Percentiles rank a stretch among this genome's conserved stretches.
phyloP scores from a whole-genome alignment of 2,113 vertebrate species.

The Gorsachius goisagi region DNA sequence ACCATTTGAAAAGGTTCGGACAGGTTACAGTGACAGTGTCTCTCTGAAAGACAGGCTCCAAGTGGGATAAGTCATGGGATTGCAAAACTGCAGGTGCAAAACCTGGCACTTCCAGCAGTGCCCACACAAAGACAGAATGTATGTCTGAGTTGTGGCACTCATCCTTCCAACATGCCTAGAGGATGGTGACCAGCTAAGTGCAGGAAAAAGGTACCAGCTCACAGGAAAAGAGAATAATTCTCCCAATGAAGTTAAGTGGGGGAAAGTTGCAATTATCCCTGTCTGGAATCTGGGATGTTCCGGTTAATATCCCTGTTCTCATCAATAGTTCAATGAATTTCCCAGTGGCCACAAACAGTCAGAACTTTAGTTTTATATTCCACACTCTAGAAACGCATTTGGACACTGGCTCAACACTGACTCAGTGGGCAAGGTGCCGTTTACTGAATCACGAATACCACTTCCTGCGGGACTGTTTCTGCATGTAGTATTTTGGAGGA shows the following conservation, averaged over 20 bases:
- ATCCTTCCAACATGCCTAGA: background rate
- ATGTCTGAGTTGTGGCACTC: background rate
- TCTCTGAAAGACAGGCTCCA: background rate
- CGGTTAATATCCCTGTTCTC: background rate
- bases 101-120: background rate
- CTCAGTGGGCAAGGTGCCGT: constrained; percentile 56
- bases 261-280: background rate
- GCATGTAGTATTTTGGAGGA: background rate
- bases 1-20: background rate
- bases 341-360: background rate
- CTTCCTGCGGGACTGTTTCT: constrained; percentile 32
- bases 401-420: constrained; percentile 44
- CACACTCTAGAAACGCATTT: background rate
- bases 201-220: background rate
- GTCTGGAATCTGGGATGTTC: constrained; percentile 27
- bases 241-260: background rate
- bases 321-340: constrained; percentile 28
- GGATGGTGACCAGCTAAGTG: background rate
- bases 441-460: constrained; percentile 45
- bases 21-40: background rate
- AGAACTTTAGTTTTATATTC: constrained; percentile 18
- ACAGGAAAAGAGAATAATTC: background rate
- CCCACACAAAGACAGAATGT: background rate
- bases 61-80: background rate
- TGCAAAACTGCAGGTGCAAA: background rate